A percentile compares a stretch with the other conserved stretches of the same genome.
Evolutionary conservation across 30 jellyfish, hydroid and myxozoan species (phyloP).

Genomic region (Haliclystus octoradiatus): DNA sequence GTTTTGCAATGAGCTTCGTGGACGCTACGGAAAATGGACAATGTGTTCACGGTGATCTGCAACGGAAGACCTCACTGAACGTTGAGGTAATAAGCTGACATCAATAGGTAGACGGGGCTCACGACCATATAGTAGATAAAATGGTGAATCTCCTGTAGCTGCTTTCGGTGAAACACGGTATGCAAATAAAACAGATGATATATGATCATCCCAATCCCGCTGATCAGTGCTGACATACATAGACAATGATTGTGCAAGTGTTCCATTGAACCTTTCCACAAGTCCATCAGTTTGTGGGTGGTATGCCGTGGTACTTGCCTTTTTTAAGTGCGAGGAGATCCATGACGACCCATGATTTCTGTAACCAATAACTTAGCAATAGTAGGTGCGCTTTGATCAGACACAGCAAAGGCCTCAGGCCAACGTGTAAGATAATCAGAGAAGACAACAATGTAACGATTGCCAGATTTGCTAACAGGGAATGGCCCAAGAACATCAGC

Average conservation of each 20-base stretch:
- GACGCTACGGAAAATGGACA: too few relatives aligned
- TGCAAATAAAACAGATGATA: constrained; percentile 28
- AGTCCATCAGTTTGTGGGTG: constrained; percentile 48
- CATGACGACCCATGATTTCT: constrained; percentile 41
- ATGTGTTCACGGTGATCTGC: constrained; percentile 15
- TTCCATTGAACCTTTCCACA: constrained; percentile 23
- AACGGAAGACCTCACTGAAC: background rate
- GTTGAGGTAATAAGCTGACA: constrained; percentile 16
- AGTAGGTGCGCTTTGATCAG: constrained; percentile 27
- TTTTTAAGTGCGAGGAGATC: constrained; percentile 28
- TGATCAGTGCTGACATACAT: constrained; percentile 37
- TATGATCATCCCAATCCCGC: constrained; percentile 30
- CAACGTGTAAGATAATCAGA: constrained; percentile 36
- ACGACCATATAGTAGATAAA: constrained; percentile 25
- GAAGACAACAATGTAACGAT: constrained; percentile 28
- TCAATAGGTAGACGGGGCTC: constrained; percentile 42
- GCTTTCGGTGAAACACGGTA: constrained; percentile 33
- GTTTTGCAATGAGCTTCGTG: too few relatives aligned
- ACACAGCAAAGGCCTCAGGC: constrained; percentile 53
- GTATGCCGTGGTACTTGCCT: constrained; percentile 18
- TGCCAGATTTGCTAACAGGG: constrained; percentile 21
- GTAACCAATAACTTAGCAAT: constrained; percentile 35
- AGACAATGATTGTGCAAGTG: constrained; percentile 25
- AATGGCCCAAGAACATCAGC: constrained; percentile 16
- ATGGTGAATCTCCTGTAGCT: constrained; percentile 21